Evolutionary conservation across 2,113 vertebrate genomes (phyloP).

Genomic region (Corythoichthys intestinalis): DNA sequence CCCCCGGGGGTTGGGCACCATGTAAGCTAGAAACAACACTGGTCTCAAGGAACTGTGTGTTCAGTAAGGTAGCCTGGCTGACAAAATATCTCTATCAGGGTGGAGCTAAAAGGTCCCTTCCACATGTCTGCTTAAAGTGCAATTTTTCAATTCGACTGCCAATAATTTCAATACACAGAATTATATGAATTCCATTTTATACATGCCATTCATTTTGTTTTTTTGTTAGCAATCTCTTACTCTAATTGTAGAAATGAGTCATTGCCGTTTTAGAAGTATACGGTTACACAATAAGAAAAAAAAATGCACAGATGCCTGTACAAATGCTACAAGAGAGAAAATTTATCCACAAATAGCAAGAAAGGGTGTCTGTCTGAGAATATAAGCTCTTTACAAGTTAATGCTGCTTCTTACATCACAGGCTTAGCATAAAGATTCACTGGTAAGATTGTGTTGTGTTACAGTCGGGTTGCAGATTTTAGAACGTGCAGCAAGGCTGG

Average conservation of each 20-base stretch:
- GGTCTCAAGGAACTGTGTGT: no score
- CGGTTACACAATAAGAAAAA: background rate
- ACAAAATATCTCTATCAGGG: no score
- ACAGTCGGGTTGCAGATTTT: background rate
- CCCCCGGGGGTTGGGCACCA: no score
- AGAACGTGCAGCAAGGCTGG: background rate
- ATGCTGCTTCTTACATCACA: constrained; percentile 52
- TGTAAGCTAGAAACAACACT: no score
- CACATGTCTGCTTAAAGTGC: no score
- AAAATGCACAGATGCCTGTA: background rate
- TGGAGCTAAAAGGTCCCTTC: no score
- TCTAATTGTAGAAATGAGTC: background rate
- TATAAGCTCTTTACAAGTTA: constrained; percentile 59
- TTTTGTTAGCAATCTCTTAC: background rate
- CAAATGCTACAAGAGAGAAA: constrained; percentile 11
- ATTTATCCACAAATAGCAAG: constrained; percentile 16
- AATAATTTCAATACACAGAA: no score
- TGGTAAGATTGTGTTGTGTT: constrained; percentile 1
- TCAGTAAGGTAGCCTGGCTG: no score
- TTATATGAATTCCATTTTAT: background rate
- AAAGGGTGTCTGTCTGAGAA: constrained; percentile 36
- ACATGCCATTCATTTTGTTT: background rate
- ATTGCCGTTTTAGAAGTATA: background rate
- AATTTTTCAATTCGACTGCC: no score
- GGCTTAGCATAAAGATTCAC: constrained; percentile 34